Conservation (phyloP, 2,797 vertebrate species). For the Lepus townsendii region DNA sequence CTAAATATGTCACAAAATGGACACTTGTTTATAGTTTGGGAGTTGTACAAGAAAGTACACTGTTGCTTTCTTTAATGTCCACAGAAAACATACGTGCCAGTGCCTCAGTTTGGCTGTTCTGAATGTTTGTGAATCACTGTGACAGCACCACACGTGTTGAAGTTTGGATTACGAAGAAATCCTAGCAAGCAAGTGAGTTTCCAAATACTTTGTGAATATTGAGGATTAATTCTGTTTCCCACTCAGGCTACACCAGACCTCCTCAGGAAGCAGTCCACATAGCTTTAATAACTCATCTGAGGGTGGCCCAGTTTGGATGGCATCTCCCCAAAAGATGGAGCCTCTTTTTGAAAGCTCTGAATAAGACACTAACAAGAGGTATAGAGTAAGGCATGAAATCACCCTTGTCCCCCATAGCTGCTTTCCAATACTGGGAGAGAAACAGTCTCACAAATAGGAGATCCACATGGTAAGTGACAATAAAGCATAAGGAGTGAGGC, state of each 20-base stretch:
- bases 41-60: background rate
- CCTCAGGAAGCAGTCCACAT: accelerated
- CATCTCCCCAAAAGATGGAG: accelerated
- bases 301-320: background rate
- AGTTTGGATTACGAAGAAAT: background rate
- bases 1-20: background rate
- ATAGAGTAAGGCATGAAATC: accelerated
- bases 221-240: background rate
- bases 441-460: background rate
- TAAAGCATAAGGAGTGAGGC: too few relatives aligned
- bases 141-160: background rate
- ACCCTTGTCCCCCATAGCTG: accelerated
- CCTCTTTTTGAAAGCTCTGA: background rate
- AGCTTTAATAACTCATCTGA: background rate
- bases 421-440: background rate
- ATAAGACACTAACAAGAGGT: background rate
- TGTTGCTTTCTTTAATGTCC: background rate
- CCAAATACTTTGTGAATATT: background rate
- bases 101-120: background rate
- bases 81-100: background rate
- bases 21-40: background rate
- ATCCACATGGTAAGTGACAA: background rate
- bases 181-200: background rate
- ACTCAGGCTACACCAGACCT: background rate
- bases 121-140: background rate